Base-by-base conservation (phyloP, 2,888 invertebrate genomes). In the Nomada ruficornis region DNA sequence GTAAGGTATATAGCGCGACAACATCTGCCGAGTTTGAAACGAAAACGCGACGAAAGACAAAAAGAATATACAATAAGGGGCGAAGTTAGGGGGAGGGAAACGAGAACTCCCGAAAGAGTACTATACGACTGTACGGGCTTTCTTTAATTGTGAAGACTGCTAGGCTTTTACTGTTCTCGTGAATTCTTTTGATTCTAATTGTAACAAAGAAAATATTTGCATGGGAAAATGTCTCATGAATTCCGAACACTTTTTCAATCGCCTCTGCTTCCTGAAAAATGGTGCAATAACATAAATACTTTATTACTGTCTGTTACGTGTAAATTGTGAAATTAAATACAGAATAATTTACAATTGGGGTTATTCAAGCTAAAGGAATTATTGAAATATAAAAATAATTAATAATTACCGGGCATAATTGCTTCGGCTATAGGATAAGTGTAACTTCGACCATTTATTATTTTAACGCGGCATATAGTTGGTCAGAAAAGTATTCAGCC, bases 1-100 rank as follows among this genome's bases (percentile, higher is more conserved):
- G 73, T 62, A 68, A 55, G 42, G 42, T 67, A 57, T 67, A 59
- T 47, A 59, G 57, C 36, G 62, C 42, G 65, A 44, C 36, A 52
- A 73, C 69, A 67, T 78, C 69, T 74, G 65, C 36, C 57, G 47
- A 36, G n/a, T 55, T 67, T 59, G 57, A 67, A n/a, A 15, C 68
- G 64, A 67, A 52, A 42, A 52, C 23, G 50, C 44, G 23, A 68
- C 13, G 69, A 47, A 10, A 64, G 63, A 67, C 55, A 62, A 80
- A 55, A 52, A 65, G 23, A 7, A 23, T 36, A 36, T 36, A 7
- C 36, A 36, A 36, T 7, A 36, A 36, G 36, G 36, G 36, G 10
- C 15, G 57, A 44, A 69, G 63, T 59, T 54, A 57, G 23, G 10
- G 7, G 15, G 44, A 47, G 60, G 23, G 65, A 54, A 60, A 67